Base-by-base conservation (phyloP, 2,888 invertebrate genomes). In the Nematopogon swammerdamellus region DNA sequence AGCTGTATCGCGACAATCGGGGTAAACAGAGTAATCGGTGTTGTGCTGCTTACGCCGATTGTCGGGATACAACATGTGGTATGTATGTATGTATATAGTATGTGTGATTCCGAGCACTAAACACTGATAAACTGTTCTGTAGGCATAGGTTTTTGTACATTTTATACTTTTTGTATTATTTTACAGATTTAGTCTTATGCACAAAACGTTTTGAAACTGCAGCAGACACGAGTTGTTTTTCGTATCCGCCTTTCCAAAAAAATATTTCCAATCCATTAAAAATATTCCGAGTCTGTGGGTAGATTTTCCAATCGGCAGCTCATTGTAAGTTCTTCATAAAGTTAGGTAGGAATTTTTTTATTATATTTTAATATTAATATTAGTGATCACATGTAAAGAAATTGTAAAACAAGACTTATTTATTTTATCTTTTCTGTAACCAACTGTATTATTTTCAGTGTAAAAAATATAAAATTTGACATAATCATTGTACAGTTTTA, bases 391-490 rank as follows among this genome's bases (percentile, higher is more conserved):
- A 66, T 60, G 54, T 58, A 53, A 55, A 17, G n/a, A 29, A 19
- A 49, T 56, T 65, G 62, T 66, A 62, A 64, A 63, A 62, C 59
- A 59, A 61, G 61, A 64, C 67, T 70, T 73, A 75, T 75, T 77
- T 77, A 75, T 75, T 77, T 68, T 69, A 75, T 75, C 76, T 68
- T 69, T 71, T 72, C 72, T 77, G 72, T 77, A 77, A 77, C 76
- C 77, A 75, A 76, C 76, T 77, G 73, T 63, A 72, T 72, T 74
- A 76, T 74, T 73, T 73, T 60, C 68, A 71, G 70, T 76, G 76
- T 77, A 76, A 73, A 77, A 77, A 47, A 75, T 74, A 75, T 73
- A 56, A 68, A 72, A 72, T 36, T 4, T 14, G 36, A 36, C 36
- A 36, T 36, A 36, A 14, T 36, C 36, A 36, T 25, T 25, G 25